A percentile compares a stretch with the other conserved stretches of the same genome.
Conservation (phyloP, 1,140 invertebrate genomes). For the Apocrypta bakeri region DNA sequence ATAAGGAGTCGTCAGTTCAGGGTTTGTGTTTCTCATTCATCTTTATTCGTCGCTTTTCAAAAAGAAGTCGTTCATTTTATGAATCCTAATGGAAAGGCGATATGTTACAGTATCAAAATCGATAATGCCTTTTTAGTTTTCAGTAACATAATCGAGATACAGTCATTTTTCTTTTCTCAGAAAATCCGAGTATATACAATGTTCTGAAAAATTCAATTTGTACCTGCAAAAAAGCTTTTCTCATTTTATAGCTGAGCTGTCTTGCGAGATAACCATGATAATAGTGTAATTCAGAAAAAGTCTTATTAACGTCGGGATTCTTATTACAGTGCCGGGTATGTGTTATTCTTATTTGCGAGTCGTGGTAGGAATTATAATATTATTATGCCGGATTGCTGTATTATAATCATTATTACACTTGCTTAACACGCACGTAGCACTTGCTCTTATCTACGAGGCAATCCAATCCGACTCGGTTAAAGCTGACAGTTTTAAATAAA, state of each 20-base stretch:
- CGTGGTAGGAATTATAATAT: not conserved
- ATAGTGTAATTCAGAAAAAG: not conserved
- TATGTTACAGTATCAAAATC: too few species aligned
- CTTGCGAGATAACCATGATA: not conserved
- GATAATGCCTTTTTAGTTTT: too few species aligned
- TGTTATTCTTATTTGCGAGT: not conserved
- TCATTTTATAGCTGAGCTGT: not conserved
- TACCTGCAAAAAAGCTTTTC: not conserved
- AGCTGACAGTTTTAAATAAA: not conserved
- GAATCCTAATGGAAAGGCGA: too few species aligned
- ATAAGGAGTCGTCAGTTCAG: not conserved
- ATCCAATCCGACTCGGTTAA: not conserved
- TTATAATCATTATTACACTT: conserved; percentile 9
- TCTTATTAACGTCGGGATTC: not conserved
- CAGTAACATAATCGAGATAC: too few species aligned
- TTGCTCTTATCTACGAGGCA: too few species aligned
- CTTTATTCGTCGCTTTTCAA: not conserved
- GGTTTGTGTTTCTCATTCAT: not conserved
- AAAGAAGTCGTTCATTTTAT: not conserved
- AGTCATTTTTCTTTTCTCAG: too few species aligned
- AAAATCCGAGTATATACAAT: too few species aligned
- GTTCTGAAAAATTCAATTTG: not conserved
- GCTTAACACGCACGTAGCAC: not conserved
- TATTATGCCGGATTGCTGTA: not conserved
- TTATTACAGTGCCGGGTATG: not conserved